These are phyloP conservation scores for Cyanoramphus novaezelandiae DNA, from an alignment of 2,113 vertebrate species.

Conservation along the genomic window DNA sequence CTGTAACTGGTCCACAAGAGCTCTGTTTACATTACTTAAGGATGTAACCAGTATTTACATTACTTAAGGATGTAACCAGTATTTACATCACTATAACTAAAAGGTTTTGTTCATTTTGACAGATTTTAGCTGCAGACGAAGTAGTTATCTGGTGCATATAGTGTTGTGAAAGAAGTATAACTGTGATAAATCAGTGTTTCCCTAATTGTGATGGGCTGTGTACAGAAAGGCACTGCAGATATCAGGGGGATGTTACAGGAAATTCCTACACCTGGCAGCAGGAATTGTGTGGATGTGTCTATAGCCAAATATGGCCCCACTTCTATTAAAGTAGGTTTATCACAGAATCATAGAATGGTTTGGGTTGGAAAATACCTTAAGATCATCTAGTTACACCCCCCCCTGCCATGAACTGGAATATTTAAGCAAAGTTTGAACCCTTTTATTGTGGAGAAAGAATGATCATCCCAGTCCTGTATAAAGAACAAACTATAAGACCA, in stretches of 20 bases:
- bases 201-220: accelerated
- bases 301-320: background rate
- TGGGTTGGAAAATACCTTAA: background rate
- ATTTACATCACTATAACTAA: background rate
- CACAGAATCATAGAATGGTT: background rate
- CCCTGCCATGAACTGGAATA: background rate
- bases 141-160: background rate
- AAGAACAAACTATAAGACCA: background rate
- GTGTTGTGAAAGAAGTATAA: background rate
- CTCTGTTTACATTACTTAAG: background rate
- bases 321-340: background rate
- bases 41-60: background rate
- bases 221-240: background rate
- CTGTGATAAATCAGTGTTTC: background rate
- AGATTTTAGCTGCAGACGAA: background rate
- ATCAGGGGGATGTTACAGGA: accelerated
- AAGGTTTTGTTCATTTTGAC: background rate
- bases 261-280: background rate
- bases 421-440: background rate
- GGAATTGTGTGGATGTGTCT: background rate
- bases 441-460: background rate
- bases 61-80: background rate
- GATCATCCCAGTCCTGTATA: background rate
- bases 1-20: background rate
- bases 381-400: background rate